Percentiles rank a stretch among this genome's conserved stretches.
Conservation (phyloP, 2,113 vertebrate species). For the Corvus hawaiiensis region DNA sequence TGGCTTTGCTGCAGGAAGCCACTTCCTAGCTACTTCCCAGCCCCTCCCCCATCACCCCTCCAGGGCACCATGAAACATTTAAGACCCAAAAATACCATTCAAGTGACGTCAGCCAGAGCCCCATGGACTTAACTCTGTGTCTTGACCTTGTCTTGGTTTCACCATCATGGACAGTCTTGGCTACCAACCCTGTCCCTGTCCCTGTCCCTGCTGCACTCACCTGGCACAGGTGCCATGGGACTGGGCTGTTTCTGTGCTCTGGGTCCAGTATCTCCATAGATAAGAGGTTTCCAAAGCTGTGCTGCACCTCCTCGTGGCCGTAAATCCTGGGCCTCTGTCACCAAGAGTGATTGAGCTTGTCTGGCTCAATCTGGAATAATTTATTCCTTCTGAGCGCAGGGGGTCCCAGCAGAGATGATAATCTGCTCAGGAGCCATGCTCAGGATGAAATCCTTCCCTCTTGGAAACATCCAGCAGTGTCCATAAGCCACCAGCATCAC, state of each 20-base stretch:
- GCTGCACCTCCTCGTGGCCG: fast-evolving
- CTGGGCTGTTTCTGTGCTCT: background rate
- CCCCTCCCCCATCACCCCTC: background rate
- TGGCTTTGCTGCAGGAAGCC: background rate
- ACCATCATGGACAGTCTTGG: background rate
- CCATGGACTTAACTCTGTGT: fast-evolving
- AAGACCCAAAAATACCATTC: background rate
- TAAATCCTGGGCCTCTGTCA: background rate
- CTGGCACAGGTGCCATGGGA: background rate
- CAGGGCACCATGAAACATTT: background rate
- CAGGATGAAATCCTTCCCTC: background rate
- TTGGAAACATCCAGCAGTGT: background rate
- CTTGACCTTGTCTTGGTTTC: background rate
- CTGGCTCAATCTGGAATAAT: background rate
- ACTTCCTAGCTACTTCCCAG: background rate
- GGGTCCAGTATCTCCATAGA: background rate
- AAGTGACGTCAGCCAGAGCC: background rate
- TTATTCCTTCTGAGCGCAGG: background rate
- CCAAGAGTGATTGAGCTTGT: background rate
- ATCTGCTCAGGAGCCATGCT: background rate
- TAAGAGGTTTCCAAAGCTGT: fast-evolving
- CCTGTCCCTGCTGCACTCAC: background rate
- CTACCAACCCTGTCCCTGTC: background rate
- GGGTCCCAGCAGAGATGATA: background rate
- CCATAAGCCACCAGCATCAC: fast-evolving